Conservation (phyloP, 1,140 invertebrate genomes). For the Pollicipes pollicipes region DNA sequence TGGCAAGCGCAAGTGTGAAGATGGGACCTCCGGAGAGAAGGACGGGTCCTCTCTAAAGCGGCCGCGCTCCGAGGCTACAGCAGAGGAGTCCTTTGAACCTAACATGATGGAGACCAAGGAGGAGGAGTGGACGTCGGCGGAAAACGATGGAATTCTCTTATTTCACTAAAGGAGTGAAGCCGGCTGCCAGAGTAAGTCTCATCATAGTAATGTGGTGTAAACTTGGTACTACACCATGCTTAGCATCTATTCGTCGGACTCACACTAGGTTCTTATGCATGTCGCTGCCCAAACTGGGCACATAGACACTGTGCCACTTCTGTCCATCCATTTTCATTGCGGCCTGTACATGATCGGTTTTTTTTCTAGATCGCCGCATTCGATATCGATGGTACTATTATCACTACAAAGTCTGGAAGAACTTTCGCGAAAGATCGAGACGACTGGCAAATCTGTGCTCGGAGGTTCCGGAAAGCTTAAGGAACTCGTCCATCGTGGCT, state of each 20-base stretch:
- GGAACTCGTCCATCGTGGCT: constrained; percentile 44
- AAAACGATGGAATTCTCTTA: background rate
- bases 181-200: background rate
- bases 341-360: too few species aligned
- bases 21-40: too few species aligned
- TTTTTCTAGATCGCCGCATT: constrained; percentile 57
- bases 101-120: background rate
- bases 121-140: background rate
- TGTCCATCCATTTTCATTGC: too few species aligned
- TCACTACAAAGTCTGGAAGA: constrained; percentile 75
- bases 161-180: background rate
- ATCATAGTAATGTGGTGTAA: too few species aligned
- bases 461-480: constrained; percentile 51
- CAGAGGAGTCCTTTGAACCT: background rate
- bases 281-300: too few species aligned
- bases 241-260: too few species aligned
- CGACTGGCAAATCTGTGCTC: constrained; percentile 66
- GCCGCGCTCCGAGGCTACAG: background rate
- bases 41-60: background rate
- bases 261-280: too few species aligned
- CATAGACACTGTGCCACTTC: too few species aligned
- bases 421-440: constrained; percentile 63
- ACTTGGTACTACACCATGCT: too few species aligned
- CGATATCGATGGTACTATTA: constrained; percentile 89
- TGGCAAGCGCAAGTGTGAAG: too few species aligned